Base-by-base conservation (phyloP, 2,113 vertebrate species). In the Antechinus flavipes region DNA sequence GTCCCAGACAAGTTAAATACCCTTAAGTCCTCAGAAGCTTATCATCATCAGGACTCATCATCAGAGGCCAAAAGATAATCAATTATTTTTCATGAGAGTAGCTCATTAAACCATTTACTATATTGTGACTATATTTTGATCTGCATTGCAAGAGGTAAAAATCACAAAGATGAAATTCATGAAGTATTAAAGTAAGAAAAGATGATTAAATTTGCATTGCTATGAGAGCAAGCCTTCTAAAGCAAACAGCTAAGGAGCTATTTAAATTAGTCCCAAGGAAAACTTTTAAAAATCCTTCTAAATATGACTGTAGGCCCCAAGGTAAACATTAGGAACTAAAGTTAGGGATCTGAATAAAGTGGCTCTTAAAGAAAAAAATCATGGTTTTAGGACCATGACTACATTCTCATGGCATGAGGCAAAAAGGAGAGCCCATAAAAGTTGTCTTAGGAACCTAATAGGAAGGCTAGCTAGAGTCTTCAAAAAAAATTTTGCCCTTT, bases 311-410 rank as follows among this genome's bases (percentile, higher is more conserved):
- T 68, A n/a, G 61, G 14, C 30, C 61, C 12, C 61, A 68, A 68
- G 30, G 30, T 11, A 68, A 68, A 68, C 26, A 35, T 16, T 68
- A 68, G 61, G 61, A 35, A 68, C 11, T 14, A 68, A 30, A 30
- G 61, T 94, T 89, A 92, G 49, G 91, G 58, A 24, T 49, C 7
- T 76, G 52, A 91, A 61, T 22, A 56, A n/a, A 27, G 47, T 25
- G 53, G 27, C 46, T 96, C 93, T 96, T n/a, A 90, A 91, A 95
- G 76, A 19, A 89, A 94, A 90, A 12, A 89, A 94, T 12, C 52
- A 24, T 61, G n/a, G 91, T 54, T 53, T 68, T 56, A 90, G 93
- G 90, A 84, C 91, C 16, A 91, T 27, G 76, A 90, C 30, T 91
- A 16, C 90, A 4, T 23, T 47, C 92, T 1, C 8, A 56, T n/a